Evolutionary conservation across 2,797 vertebrate genomes (phyloP).

Genomic region (Iguana delicatissima): DNA sequence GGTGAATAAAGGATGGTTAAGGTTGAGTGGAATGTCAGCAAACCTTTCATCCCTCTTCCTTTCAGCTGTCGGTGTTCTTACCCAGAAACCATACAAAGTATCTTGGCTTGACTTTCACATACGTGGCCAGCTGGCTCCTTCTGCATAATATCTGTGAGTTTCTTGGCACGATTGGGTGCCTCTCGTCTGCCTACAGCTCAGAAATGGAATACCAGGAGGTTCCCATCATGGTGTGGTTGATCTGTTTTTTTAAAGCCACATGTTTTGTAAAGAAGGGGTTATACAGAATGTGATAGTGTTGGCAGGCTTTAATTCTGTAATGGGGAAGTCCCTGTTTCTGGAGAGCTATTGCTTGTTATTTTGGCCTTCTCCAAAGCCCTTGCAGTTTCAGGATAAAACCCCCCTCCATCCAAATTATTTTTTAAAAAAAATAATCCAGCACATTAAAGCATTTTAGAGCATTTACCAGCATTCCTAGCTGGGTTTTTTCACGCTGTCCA

Average conservation of each 20-base stretch:
- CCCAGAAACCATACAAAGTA: constrained; percentile 26
- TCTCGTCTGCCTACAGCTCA: constrained; percentile 2
- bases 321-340: no score
- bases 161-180: background rate
- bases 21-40: constrained; percentile 48
- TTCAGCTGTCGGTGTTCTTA: constrained; percentile 22
- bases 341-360: no score
- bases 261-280: background rate
- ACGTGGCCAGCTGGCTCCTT: constrained; percentile 29
- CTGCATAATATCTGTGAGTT: constrained; percentile 30
- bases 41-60: constrained; percentile 33
- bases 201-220: background rate
- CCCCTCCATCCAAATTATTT: no score
- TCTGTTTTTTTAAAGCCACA: background rate
- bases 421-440: no score
- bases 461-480: no score
- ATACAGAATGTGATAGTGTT: background rate
- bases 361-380: no score
- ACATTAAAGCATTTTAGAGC: no score
- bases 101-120: constrained; percentile 31
- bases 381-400: no score
- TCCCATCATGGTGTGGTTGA: background rate
- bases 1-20: constrained; percentile 39
- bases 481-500: no score
- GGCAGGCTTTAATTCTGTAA: background rate